Conservation (phyloP, 1,140 invertebrate genomes). For the Drosophila gunungcola region DNA sequence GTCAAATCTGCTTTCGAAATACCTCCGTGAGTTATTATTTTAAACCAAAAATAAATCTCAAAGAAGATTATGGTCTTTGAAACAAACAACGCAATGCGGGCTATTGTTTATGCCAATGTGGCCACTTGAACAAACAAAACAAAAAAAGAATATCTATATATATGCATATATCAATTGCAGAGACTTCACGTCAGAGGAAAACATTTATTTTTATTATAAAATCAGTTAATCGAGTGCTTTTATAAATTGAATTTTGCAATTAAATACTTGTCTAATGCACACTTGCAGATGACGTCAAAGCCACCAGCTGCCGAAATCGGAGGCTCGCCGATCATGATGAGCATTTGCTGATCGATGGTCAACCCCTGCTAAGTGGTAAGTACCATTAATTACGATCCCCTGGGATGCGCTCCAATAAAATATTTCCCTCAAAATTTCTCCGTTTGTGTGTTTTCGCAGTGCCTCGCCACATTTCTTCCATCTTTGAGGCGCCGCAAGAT, state of each 20-base stretch:
- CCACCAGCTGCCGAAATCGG: slow-evolving; percentile 45
- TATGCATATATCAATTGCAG: slow-evolving; percentile 6
- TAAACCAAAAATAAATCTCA: slow-evolving; percentile 52
- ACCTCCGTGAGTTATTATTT: slow-evolving; percentile 23
- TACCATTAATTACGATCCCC: slow-evolving; percentile 37
- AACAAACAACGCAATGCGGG: slow-evolving; percentile 33
- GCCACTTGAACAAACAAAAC: slow-evolving; percentile 44
- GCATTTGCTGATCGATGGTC: slow-evolving; percentile 26
- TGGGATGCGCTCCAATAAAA: slow-evolving; percentile 17
- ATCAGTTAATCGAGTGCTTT: slow-evolving; percentile 14
- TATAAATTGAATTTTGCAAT: slow-evolving; percentile 7
- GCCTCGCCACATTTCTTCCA: slow-evolving; percentile 20
- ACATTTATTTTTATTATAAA: slow-evolving; percentile 20
- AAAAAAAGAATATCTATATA: slow-evolving; percentile 10
- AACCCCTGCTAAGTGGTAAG: slow-evolving; percentile 52
- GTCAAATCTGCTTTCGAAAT: slow-evolving; percentile 31
- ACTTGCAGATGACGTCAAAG: slow-evolving; percentile 70
- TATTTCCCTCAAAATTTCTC: slow-evolving; percentile 7
- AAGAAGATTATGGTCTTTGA: slow-evolving; percentile 25
- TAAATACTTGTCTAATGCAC: slow-evolving; percentile 13
- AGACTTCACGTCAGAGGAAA: background rate
- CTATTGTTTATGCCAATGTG: slow-evolving; percentile 52
- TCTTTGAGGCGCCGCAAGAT: slow-evolving; percentile 11
- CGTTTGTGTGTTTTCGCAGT: slow-evolving; percentile 47
- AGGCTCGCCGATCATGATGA: slow-evolving; percentile 34